Base-by-base conservation (phyloP, 1,140 invertebrate species). In the Hirudo medicinalis region DNA sequence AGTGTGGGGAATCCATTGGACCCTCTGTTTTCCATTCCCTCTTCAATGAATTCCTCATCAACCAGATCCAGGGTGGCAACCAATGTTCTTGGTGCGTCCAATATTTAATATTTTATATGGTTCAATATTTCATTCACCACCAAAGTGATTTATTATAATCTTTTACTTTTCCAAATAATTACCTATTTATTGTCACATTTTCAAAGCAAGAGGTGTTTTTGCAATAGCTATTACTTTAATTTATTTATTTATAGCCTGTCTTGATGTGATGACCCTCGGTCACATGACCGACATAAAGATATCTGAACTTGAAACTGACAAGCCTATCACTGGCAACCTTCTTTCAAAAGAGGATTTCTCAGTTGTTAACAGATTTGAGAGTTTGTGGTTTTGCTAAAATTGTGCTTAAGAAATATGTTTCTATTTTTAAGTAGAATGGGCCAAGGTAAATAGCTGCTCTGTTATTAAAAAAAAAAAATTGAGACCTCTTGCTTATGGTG, bases 301-400 rank as follows among this genome's bases (percentile, higher is more conserved):
- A 19, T 70, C 75, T 49, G 80, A 81, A 72, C 81, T 81, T 69
- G 77, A 80, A 67, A 77, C 74, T 68, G 76, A 79, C 72, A 78
- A 79, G 73, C 72, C 79, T 84, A 80, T 83, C 82, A 73, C 88
- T 84, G 27, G 49, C 20, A 76, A 74, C 70, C 80, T 81, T 75
- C 77, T 79, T 4, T 84, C 83, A 69, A 86, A 87, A 77, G 89
- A 92, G 76, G 93, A 96, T 78, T 96, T 89, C 78, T 88, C 87
- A 22, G 81, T 85, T 15, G 90, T 97, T 2, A 92, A 89, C 78
- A 85, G 95, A 76, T 98, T 97, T 84, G 91, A 96, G 80, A 92
- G 90, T 87, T 78, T 82, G 84, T 80, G 70, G 15, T 63, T 63
- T 63, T 63, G 29, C 0, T 32, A 63, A 63, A 63, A 32, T 63